Conservation (phyloP, 2,888 invertebrate genomes). For the Drosophila pseudotakahashii region DNA sequence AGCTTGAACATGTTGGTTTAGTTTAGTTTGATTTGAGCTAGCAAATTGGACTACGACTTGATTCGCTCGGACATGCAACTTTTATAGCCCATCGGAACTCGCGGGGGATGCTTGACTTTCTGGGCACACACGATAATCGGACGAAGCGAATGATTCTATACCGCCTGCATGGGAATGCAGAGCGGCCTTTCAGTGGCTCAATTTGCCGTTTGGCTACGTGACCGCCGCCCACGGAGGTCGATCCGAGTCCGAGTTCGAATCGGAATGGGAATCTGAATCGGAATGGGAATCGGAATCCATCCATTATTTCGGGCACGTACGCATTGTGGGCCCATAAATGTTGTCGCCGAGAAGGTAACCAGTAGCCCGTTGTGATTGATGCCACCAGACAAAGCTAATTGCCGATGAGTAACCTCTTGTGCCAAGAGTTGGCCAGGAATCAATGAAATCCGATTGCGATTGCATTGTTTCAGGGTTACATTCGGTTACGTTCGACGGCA, state of each 20-base stretch:
- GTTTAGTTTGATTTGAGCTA: conserved; percentile 49
- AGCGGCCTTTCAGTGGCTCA: conserved; percentile 41
- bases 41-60: conserved; percentile 66
- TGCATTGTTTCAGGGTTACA: conserved; percentile 31
- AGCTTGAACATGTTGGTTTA: conserved; percentile 80
- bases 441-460: conserved; percentile 31
- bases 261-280: conserved; percentile 35
- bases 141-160: conserved; percentile 33
- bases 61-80: conserved; percentile 44
- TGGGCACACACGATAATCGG: conserved; percentile 39
- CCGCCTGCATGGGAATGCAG: conserved; percentile 44
- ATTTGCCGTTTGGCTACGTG: conserved; percentile 55
- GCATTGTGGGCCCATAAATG: conserved; percentile 63
- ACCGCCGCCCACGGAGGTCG: conserved; percentile 33
- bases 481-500: background rate
- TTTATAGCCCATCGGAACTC: conserved; percentile 64
- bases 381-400: conserved; percentile 50
- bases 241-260: background rate
- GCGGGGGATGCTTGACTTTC: conserved; percentile 44
- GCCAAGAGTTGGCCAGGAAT: conserved; percentile 38
- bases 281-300: conserved; percentile 19
- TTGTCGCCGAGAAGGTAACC: conserved; percentile 57
- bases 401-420: conserved; percentile 47
- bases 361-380: conserved; percentile 47
- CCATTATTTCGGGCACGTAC: conserved; percentile 61